These are phyloP conservation scores for Caenorhabditis doughertyi DNA, from an alignment of 2,888 invertebrate species.

Conservation along the genomic window DNA sequence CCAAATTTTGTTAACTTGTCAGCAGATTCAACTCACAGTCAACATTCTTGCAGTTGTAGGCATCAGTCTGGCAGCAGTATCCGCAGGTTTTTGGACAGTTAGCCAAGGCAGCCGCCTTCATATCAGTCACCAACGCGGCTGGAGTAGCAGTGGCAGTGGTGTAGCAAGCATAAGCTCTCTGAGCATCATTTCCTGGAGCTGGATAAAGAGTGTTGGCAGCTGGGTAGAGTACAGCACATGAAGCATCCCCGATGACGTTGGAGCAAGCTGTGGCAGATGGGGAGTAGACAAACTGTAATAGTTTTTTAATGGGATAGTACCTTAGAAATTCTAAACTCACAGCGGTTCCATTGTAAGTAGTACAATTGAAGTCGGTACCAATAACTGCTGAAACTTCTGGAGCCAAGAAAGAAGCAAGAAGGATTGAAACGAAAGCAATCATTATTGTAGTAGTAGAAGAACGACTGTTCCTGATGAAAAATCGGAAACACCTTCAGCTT, in stretches of 20 bases:
- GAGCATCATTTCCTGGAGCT: conserved; percentile 1
- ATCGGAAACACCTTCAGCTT: no score
- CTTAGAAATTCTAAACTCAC: no score
- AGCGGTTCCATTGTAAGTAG: conserved; percentile 42
- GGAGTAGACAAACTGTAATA: conserved; percentile 10
- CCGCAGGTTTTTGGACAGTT: conserved; percentile 62
- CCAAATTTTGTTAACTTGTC: no score
- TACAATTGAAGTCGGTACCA: conserved; percentile 39
- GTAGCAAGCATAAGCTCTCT: conserved; percentile 3
- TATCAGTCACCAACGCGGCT: conserved; percentile 1
- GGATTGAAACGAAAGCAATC: conserved; percentile 30
- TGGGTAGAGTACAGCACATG: conserved; percentile 4
- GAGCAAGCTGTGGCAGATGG: conserved; percentile 13
- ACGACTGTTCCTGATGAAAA: no score
- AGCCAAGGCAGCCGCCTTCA: conserved; percentile 11
- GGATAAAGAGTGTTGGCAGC: conserved; percentile 2
- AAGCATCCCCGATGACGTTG: background rate
- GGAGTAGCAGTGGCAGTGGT: conserved; percentile 9
- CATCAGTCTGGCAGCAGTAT: conserved; percentile 65
- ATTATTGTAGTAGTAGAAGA: no score
- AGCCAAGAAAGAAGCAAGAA: conserved; percentile 41
- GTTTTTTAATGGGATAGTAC: no score
- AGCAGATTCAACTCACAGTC: conserved; percentile 48
- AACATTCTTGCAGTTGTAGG: conserved; percentile 47
- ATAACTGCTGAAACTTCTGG: conserved; percentile 32